Conservation (phyloP, 2,113 vertebrate species). For the Leucoraja erinaceus region DNA sequence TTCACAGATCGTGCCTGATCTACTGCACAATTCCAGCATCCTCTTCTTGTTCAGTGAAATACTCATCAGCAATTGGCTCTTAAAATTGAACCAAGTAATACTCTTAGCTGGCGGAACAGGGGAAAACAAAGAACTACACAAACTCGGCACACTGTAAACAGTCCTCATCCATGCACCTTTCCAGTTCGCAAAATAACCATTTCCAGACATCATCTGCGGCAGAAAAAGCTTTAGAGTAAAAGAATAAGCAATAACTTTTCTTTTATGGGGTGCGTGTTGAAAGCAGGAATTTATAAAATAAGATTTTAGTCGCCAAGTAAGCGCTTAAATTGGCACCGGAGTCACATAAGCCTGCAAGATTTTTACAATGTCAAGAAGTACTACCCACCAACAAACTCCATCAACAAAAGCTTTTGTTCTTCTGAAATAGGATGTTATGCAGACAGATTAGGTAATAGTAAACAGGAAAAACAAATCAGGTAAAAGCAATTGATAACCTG, state of each 20-base stretch:
- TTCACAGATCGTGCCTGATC: too few species aligned
- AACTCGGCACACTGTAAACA: not conserved
- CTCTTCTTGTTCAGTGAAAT: not conserved
- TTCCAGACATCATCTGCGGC: conserved; percentile 26
- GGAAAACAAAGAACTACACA: not conserved
- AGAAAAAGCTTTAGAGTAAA: not conserved
- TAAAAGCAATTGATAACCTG: not conserved
- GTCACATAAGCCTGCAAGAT: not conserved
- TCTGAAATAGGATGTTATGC: not conserved
- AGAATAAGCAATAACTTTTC: not conserved
- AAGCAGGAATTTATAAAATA: conserved; percentile 29
- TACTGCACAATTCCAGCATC: not conserved
- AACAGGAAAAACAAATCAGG: not conserved
- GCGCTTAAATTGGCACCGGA: conserved; percentile 13
- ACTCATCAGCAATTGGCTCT: not conserved
- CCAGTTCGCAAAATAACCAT: conserved; percentile 2
- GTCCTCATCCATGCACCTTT: not conserved
- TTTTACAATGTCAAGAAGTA: not conserved
- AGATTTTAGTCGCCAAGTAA: not conserved
- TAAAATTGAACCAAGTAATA: not conserved
- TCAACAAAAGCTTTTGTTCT: conserved; percentile 13
- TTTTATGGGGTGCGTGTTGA: conserved; percentile 20
- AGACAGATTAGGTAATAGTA: not conserved
- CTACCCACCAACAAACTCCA: conserved; percentile 1
- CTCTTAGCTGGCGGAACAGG: not conserved